These are phyloP conservation scores for Cynopterus brachyotis DNA, from an alignment of 2,113 vertebrate species.

Conservation along the genomic window DNA sequence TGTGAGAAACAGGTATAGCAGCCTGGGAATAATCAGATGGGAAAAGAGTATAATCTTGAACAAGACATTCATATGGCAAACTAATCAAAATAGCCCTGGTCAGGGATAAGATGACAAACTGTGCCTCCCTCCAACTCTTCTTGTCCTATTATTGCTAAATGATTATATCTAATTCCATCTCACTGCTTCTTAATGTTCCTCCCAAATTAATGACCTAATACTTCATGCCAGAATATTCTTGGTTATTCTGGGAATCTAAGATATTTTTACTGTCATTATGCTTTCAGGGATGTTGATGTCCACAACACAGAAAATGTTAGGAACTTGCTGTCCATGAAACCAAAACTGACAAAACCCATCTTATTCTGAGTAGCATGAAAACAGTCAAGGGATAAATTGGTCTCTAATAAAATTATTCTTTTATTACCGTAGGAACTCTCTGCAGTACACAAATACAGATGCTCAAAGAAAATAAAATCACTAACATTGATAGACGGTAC, in stretches of 20 bases:
- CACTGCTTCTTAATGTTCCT: not conserved
- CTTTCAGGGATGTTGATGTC: not conserved
- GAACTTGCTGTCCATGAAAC: not conserved
- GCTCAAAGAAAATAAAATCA: not conserved
- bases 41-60: not conserved
- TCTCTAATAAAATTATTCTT: slow-evolving; percentile 15
- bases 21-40: not conserved
- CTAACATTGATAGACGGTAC: not conserved
- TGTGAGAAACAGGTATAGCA: not conserved
- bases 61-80: not conserved
- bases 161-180: not conserved
- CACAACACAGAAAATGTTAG: not conserved
- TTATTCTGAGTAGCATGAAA: not conserved
- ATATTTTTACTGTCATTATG: not conserved
- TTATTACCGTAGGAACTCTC: not conserved
- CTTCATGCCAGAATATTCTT: not conserved
- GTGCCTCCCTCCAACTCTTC: not conserved
- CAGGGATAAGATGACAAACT: not conserved
- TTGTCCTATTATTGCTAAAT: not conserved
- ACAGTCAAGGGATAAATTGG: not conserved
- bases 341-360: not conserved
- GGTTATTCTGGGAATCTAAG: not conserved
- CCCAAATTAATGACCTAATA: not conserved
- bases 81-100: not conserved
- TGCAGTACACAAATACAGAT: not conserved